Conservation (phyloP, 1,140 invertebrate species). For the Centruroides vittatus region DNA sequence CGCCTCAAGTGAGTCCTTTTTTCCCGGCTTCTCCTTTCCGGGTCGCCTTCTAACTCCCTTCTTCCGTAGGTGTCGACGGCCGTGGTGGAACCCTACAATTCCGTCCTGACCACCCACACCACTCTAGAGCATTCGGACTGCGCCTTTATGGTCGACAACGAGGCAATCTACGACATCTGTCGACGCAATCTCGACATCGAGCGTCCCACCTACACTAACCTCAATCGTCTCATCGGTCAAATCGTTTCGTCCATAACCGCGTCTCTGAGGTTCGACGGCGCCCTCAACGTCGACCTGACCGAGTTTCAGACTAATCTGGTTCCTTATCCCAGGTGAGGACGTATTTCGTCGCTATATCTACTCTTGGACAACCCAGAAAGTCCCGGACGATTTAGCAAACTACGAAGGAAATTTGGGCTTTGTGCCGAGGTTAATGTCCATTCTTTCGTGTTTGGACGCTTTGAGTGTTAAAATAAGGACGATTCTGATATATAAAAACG, state of each 20-base stretch:
- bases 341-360: too few species aligned
- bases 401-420: too few species aligned
- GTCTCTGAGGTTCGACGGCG: conserved; percentile 53
- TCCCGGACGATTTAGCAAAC: too few species aligned
- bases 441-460: too few species aligned
- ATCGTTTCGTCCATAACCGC: conserved; percentile 45
- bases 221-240: conserved; percentile 40
- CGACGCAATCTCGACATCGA: conserved; percentile 41
- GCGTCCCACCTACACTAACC: conserved; percentile 40
- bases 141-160: too few species aligned
- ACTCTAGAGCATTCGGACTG: too few species aligned
- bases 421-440: too few species aligned
- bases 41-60: too few species aligned
- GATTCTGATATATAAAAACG: too few species aligned
- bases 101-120: conserved; percentile 39
- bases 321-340: conserved; percentile 48
- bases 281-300: conserved; percentile 50
- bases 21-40: conserved; percentile 52
- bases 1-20: conserved; percentile 55
- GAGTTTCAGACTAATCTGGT: conserved; percentile 56
- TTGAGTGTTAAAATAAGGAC: too few species aligned
- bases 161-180: too few species aligned
- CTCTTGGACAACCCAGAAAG: too few species aligned
- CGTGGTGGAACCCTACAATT: conserved; percentile 81
- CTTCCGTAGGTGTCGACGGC: conserved; percentile 40